Evolutionary conservation across 2,888 invertebrate genomes (phyloP), one percentile per base, ranked within the genome.

Genomic region (Patella caerulea): DNA sequence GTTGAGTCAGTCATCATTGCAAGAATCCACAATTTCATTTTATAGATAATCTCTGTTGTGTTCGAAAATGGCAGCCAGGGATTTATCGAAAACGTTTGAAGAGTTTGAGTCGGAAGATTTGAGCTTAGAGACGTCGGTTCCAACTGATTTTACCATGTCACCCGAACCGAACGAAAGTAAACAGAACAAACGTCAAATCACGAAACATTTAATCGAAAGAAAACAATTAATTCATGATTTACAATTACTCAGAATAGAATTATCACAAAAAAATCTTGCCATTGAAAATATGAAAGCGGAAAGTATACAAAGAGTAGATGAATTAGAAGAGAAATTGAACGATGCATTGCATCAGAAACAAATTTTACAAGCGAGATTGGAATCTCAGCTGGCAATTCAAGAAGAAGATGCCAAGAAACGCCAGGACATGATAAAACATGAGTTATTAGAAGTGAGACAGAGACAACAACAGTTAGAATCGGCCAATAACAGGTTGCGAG

Each of bases 241-340:
- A 59, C 92, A 92, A 77, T 80, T 92, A n/a, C 82, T 91, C 12
- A 90, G 91, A 80, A 91, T 92, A 74, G 91, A 92, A 82, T 81
- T 91, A 52, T 90, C 90, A 5, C 91, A 92, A 78, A 92, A 91
- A 80, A 88, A 89, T 77, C 82, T 91, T 73, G 84, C 89, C 24
- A 82, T 91, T 52, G 91, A 91, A 77, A 91, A 90, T 82, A 81
- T 91, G 83, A 92, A 91, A 83, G 89, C 90, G 3, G 91, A 92
- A 74, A 85, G 88, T 76, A 82, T 90, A 78, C 88, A 89, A 69
- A 88, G 85, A 82, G 86, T 88, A 2, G 92, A 92, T 80, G 91
- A 91, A 74, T 82, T 92, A 7, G 91, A 92, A 81, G 92, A 92
- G 80, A 90, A 90, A 79, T 81, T 91, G 52, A 88, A 90, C 77